phyloP scores from a whole-genome alignment of 2,797 vertebrate genomes.

The Lacerta viridis region DNA sequence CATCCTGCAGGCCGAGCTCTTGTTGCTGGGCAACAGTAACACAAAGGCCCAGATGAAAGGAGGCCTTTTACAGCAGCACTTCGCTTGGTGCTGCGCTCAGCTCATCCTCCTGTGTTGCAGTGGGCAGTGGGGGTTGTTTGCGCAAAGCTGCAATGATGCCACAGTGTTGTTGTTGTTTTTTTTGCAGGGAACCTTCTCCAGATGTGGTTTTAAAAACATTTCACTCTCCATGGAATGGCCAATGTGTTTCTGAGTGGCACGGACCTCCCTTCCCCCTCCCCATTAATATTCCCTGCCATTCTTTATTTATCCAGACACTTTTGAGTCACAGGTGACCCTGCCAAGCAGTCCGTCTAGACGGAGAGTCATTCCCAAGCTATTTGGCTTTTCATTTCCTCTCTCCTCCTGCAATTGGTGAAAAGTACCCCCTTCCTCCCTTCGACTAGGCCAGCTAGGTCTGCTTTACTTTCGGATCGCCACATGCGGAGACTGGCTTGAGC shows the following conservation, averaged over 20 bases:
- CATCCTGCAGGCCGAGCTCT: neutral
- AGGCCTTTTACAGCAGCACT: neutral
- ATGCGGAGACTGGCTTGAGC: neutral
- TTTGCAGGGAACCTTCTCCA: neutral
- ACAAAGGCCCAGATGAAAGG: neutral
- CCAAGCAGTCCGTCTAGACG: constrained; percentile 48
- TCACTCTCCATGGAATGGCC: constrained; percentile 28
- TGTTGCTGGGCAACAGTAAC: neutral
- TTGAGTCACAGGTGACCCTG: constrained; percentile 52
- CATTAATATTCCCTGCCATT: constrained; percentile 49
- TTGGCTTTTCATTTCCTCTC: constrained; percentile 44
- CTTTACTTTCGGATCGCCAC: neutral
- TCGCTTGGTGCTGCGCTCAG: neutral
- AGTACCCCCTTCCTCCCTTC: neutral
- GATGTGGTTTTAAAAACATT: neutral
- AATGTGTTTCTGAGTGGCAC: neutral
- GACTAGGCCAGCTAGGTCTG: neutral
- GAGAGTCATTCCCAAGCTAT: constrained; percentile 47
- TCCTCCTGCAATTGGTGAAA: neutral
- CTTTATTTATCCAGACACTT: constrained; percentile 28
- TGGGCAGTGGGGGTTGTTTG: neutral
- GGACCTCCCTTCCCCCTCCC: neutral
- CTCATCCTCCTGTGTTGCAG: no score
- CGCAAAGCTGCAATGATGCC: neutral
- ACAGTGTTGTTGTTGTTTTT: neutral